Evolutionary conservation across 2,888 invertebrate species (phyloP).

Genomic region (Rambutsinella grinnellia): DNA sequence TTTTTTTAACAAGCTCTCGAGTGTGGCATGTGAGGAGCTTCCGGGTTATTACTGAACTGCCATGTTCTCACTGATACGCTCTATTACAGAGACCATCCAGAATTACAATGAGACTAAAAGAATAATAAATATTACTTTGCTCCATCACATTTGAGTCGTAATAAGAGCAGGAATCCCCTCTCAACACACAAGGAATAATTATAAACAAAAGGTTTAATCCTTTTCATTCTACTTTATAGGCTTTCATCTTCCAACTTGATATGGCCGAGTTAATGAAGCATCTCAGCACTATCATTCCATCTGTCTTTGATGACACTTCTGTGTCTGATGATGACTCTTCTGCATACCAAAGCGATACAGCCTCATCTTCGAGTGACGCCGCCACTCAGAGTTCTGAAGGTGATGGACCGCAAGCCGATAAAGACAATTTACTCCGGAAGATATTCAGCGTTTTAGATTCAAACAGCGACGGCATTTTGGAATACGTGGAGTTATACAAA

Average conservation of each 20-base stretch:
- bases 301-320: constrained; percentile 26
- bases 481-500: constrained; percentile 77
- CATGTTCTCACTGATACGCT: background rate
- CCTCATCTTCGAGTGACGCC: constrained; percentile 8
- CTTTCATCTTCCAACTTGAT: constrained; percentile 41
- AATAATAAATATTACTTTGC: background rate
- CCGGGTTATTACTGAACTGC: constrained; percentile 18
- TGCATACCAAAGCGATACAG: constrained; percentile 39
- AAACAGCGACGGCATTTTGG: constrained; percentile 79
- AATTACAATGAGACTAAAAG: background rate
- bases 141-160: background rate
- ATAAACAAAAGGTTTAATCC: too few relatives aligned
- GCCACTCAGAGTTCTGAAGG: constrained; percentile 40
- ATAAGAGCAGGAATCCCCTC: background rate
- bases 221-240: constrained; percentile 18
- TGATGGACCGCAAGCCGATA: constrained; percentile 69
- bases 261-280: constrained; percentile 46
- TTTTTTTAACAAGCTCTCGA: background rate
- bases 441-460: constrained; percentile 84
- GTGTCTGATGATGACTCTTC: constrained; percentile 12
- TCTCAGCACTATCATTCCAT: constrained; percentile 47
- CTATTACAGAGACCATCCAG: too few relatives aligned
- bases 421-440: constrained; percentile 80
- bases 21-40: constrained; percentile 1
- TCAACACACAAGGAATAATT: too few relatives aligned